A percentile compares a stretch with the other conserved stretches of the same genome.
Conservation (phyloP, 2,888 invertebrate species). For the Calliphora vomitoria region DNA sequence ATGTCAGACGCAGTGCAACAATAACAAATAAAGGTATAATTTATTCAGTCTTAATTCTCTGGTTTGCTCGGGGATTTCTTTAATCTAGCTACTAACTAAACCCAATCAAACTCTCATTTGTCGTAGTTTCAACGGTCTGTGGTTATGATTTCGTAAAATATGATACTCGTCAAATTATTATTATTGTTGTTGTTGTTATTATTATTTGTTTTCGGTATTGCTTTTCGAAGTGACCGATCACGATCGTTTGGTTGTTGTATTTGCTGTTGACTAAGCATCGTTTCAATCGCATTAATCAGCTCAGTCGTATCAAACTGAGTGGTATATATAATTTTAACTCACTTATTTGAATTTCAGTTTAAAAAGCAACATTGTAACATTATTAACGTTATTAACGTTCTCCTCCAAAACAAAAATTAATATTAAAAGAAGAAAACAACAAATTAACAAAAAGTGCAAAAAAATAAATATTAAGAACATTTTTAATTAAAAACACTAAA, state of each 20-base stretch:
- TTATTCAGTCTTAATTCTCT: slow-evolving; percentile 7
- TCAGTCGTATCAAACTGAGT: slow-evolving; percentile 43
- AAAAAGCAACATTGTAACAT: slow-evolving; percentile 48
- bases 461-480: neutral
- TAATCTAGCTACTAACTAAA: slow-evolving; percentile 38
- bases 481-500: slow-evolving; percentile 20
- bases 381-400: slow-evolving; percentile 13
- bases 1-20: neutral
- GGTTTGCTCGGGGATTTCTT: slow-evolving; percentile 36
- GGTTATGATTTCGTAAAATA: slow-evolving; percentile 5
- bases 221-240: slow-evolving; percentile 50
- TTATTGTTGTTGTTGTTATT: slow-evolving; percentile 18
- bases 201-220: slow-evolving; percentile 39
- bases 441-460: neutral
- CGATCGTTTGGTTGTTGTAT: slow-evolving; percentile 44
- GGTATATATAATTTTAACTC: slow-evolving; percentile 69
- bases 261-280: slow-evolving; percentile 33
- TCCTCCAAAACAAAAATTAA: slow-evolving; percentile 13
- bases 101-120: slow-evolving; percentile 11
- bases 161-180: neutral
- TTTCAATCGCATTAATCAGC: slow-evolving; percentile 59
- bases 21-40: slow-evolving; percentile 29
- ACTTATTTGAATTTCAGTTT: slow-evolving; percentile 67
- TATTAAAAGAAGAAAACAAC: neutral
- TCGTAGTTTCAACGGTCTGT: slow-evolving; percentile 35